These are phyloP conservation scores for Camponotus pennsylvanicus DNA, from an alignment of 1,140 invertebrate species.

Conservation along the genomic window DNA sequence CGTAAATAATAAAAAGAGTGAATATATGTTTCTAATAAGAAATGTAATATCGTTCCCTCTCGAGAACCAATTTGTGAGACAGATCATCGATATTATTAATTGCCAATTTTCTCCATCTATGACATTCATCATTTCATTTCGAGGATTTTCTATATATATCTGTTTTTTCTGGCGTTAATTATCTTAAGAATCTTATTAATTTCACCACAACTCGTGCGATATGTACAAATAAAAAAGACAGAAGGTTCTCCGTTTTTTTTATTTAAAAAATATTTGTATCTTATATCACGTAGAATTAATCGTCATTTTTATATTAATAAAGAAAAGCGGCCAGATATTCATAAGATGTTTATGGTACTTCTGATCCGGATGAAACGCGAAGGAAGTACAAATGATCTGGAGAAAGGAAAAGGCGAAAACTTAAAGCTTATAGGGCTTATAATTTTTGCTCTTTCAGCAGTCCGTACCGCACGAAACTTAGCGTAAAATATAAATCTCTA, in stretches of 20 bases:
- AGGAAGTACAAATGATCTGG: neutral
- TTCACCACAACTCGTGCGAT: neutral
- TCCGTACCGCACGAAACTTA: constrained; percentile 75
- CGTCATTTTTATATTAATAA: constrained; percentile 76
- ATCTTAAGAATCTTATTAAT: constrained; percentile 15
- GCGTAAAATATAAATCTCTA: constrained; percentile 1
- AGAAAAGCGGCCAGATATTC: constrained; percentile 68
- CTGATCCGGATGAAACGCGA: constrained; percentile 60
- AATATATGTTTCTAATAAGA: constrained; percentile 31
- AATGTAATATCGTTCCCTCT: constrained; percentile 29
- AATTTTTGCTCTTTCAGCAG: constrained; percentile 75
- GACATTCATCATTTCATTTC: constrained; percentile 56
- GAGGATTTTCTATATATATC: constrained; percentile 1
- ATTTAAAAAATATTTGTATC: neutral
- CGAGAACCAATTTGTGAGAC: constrained; percentile 36
- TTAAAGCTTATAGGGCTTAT: constrained; percentile 79
- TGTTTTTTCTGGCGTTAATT: constrained; percentile 21
- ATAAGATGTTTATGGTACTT: constrained; percentile 58
- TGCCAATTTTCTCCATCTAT: constrained; percentile 46
- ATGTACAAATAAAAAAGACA: neutral
- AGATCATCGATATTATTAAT: constrained; percentile 45
- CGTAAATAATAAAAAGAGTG: neutral
- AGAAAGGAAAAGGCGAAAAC: constrained; percentile 71
- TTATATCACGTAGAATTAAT: neutral
- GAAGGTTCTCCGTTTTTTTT: neutral